Conservation (phyloP, 2,888 invertebrate species). For the Pandemis corylana region DNA sequence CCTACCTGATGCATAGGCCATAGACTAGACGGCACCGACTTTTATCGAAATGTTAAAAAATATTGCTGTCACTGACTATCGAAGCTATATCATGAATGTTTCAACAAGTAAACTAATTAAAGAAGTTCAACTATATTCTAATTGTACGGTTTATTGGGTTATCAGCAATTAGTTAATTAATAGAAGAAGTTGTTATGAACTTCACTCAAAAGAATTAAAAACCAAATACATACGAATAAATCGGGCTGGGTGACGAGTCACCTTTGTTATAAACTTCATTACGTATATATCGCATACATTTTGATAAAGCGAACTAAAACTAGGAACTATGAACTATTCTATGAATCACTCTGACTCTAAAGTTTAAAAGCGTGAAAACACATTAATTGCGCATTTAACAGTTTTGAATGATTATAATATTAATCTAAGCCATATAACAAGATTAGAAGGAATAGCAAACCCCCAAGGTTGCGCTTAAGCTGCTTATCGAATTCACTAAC, state of each 20-base stretch:
- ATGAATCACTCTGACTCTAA: background rate
- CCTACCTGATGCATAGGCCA: too few relatives aligned
- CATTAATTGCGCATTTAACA: conserved; percentile 20
- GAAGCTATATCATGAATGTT: background rate
- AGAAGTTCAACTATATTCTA: background rate
- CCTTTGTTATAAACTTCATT: background rate
- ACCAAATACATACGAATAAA: background rate
- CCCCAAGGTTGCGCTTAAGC: conserved; percentile 31
- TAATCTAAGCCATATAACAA: conserved; percentile 17
- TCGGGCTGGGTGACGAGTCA: background rate
- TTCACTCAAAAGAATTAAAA: background rate
- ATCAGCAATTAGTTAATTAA: background rate
- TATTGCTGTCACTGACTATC: background rate
- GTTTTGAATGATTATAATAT: conserved; percentile 1
- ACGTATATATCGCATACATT: too few relatives aligned
- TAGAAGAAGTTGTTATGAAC: background rate
- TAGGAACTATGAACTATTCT: background rate
- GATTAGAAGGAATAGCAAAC: background rate
- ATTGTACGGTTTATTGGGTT: background rate
- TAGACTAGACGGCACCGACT: too few relatives aligned
- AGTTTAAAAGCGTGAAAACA: background rate
- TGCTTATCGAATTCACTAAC: conserved; percentile 15
- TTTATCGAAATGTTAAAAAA: background rate
- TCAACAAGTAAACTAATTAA: background rate
- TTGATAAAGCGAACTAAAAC: too few relatives aligned